A percentile compares a stretch with the other conserved stretches of the same genome.
These are phyloP conservation scores for Plagodis dolabraria DNA, from an alignment of 2,888 invertebrate species.

Conservation along the genomic window DNA sequence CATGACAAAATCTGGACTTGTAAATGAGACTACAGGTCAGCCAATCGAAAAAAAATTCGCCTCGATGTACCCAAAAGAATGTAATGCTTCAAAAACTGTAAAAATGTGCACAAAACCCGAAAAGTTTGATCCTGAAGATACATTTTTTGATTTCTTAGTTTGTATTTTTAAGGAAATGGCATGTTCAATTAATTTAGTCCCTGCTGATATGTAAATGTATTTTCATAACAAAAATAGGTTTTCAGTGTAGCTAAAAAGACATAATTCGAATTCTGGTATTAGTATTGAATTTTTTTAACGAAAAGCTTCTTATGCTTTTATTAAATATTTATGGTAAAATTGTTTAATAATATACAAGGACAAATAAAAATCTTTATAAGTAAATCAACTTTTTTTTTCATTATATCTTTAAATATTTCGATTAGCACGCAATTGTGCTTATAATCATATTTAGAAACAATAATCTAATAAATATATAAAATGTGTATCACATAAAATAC, in stretches of 20 bases:
- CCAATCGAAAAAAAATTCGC: background rate
- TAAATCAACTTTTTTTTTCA: too few relatives aligned
- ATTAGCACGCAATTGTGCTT: too few relatives aligned
- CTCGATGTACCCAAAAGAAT: constrained; percentile 10
- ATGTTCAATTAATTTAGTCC: background rate
- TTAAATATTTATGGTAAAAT: too few relatives aligned
- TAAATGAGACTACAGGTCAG: constrained; percentile 12
- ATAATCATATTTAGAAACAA: too few relatives aligned
- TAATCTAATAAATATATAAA: too few relatives aligned
- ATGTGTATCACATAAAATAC: too few relatives aligned
- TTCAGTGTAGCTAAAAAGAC: background rate
- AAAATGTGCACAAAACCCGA: background rate
- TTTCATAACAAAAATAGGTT: background rate
- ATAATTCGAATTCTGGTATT: too few relatives aligned
- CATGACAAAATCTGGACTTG: constrained; percentile 20
- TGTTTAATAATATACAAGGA: too few relatives aligned
- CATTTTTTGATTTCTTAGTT: background rate
- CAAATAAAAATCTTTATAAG: too few relatives aligned
- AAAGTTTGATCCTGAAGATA: background rate
- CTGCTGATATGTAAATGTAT: background rate
- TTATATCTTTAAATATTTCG: too few relatives aligned
- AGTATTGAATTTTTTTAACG: too few relatives aligned
- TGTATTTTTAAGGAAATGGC: background rate
- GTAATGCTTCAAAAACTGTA: background rate
- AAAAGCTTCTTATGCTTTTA: too few relatives aligned